phyloP scores from a whole-genome alignment of 2,797 vertebrate species.

The Hydrophis major region DNA sequence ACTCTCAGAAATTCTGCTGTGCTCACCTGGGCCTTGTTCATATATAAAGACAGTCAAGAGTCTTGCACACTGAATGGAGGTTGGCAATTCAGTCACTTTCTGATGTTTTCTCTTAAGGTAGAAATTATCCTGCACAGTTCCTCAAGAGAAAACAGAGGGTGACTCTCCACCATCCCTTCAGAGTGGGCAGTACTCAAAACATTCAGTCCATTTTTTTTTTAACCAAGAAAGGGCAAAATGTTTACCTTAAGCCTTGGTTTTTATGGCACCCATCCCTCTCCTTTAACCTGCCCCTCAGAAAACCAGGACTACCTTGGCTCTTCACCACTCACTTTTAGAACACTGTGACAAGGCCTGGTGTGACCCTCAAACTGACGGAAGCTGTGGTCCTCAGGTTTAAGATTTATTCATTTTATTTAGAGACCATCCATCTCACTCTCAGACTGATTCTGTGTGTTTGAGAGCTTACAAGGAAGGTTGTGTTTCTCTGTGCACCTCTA shows the following conservation, averaged over 20 bases:
- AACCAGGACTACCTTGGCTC: not conserved
- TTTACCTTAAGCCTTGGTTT: not conserved
- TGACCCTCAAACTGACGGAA: not conserved
- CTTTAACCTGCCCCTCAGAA: not conserved
- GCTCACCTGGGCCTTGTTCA: not conserved
- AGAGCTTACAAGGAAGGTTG: not conserved
- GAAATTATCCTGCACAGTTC: not conserved
- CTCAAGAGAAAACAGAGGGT: not conserved
- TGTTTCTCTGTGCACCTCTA: not conserved
- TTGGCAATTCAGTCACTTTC: not conserved
- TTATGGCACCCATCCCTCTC: not conserved
- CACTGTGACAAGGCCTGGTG: not conserved
- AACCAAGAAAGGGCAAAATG: not conserved
- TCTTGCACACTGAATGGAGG: not conserved
- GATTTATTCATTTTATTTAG: not conserved
- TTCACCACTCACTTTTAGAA: not conserved
- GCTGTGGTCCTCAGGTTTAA: not conserved
- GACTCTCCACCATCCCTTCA: not conserved
- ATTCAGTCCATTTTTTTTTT: not conserved
- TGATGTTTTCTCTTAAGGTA: not conserved
- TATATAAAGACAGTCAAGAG: not conserved
- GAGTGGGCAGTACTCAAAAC: not conserved
- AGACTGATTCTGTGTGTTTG: not conserved
- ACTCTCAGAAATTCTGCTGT: not conserved
- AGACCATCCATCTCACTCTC: too few relatives aligned